Evolutionary conservation across 92 coral and sea anemone species (phyloP).

Genomic region (Ricordea florida): DNA sequence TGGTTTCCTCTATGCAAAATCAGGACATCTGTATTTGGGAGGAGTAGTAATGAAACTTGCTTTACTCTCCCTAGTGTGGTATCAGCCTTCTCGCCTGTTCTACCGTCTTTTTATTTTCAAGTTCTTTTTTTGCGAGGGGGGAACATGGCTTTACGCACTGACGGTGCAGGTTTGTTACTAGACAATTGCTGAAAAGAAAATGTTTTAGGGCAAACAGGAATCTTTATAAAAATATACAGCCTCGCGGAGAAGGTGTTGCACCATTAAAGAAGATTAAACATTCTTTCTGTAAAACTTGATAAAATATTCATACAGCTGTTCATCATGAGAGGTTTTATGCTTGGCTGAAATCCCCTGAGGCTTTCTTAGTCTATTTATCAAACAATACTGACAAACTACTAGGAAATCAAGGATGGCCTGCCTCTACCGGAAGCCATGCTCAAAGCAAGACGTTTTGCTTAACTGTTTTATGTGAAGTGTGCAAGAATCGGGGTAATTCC

Average conservation of each 20-base stretch:
- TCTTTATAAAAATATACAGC: constrained; percentile 44
- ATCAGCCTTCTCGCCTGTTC: constrained; percentile 2
- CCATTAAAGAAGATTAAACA: constrained; percentile 71
- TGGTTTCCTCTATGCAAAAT: background rate
- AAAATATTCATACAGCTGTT: constrained; percentile 81
- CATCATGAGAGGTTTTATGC: constrained; percentile 25
- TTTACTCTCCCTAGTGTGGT: background rate
- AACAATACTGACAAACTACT: background rate
- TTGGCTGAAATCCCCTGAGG: constrained; percentile 59
- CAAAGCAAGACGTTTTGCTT: background rate
- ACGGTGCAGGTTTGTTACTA: background rate
- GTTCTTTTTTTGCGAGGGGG: background rate
- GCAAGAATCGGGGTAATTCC: constrained; percentile 14
- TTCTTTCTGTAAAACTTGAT: constrained; percentile 66
- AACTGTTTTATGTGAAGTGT: background rate
- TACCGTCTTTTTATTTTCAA: background rate
- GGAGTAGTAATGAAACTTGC: background rate
- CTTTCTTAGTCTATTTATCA: constrained; percentile 14
- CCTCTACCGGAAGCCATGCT: background rate
- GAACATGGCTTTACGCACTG: background rate
- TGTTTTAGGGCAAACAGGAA: constrained; percentile 33
- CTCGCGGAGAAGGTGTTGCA: constrained; percentile 59
- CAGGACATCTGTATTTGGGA: constrained; percentile 56
- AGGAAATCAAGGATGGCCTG: background rate
- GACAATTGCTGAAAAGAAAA: constrained; percentile 20